Conservation (phyloP, 2,888 invertebrate species). For the Noctua janthe region DNA sequence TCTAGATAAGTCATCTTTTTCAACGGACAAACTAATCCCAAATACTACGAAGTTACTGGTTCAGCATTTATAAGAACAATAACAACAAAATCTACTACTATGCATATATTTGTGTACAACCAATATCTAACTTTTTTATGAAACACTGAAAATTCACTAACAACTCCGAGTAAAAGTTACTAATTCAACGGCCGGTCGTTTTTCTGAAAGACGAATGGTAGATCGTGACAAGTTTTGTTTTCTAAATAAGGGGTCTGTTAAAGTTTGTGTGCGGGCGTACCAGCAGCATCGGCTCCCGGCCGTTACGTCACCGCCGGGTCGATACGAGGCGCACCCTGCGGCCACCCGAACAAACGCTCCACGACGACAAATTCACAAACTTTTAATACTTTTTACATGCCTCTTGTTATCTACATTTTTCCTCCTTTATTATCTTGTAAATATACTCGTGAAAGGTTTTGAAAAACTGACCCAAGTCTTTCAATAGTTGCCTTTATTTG, state of each 20-base stretch:
- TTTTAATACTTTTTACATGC: conserved; percentile 78
- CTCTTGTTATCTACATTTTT: conserved; percentile 62
- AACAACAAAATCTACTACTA: neutral
- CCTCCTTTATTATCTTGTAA: conserved; percentile 47
- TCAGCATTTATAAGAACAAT: neutral
- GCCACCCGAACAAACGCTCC: conserved; percentile 67
- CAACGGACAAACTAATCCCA: too few relatives aligned
- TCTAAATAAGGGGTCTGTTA: conserved; percentile 68
- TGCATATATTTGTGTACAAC: neutral
- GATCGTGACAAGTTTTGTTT: conserved; percentile 66
- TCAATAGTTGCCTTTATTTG: conserved; percentile 23
- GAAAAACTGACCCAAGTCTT: conserved; percentile 26
- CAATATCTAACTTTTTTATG: conserved; percentile 14
- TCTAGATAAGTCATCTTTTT: neutral
- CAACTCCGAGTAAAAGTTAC: conserved; percentile 36
- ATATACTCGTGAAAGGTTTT: conserved; percentile 32
- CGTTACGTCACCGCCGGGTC: conserved; percentile 84
- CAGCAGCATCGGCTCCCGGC: conserved; percentile 68
- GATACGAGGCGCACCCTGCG: conserved; percentile 80
- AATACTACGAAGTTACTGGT: neutral
- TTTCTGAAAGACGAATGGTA: conserved; percentile 62
- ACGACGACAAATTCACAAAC: conserved; percentile 75
- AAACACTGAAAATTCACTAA: conserved; percentile 20
- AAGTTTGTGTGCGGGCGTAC: conserved; percentile 64
- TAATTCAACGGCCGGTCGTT: conserved; percentile 46